Conservation (phyloP, 2,113 vertebrate species). For the Brachirus orientalis region DNA sequence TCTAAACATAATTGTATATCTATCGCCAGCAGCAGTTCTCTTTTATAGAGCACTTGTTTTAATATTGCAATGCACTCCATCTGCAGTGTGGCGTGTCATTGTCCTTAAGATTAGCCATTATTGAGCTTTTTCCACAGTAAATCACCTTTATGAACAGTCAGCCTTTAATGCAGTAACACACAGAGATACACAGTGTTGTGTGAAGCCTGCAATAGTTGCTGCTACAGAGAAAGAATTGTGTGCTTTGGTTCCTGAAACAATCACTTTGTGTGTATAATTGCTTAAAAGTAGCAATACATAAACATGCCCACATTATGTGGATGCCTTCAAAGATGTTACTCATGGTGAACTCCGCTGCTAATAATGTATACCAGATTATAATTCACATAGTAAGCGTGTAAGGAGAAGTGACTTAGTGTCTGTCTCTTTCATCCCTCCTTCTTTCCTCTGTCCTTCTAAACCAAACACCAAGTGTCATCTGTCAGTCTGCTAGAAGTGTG, state of each 20-base stretch:
- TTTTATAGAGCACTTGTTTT: conserved; percentile 9
- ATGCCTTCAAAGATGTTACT: conserved; percentile 28
- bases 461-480: conserved; percentile 72
- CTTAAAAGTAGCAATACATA: no score
- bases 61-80: background rate
- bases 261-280: background rate
- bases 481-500: conserved; percentile 52
- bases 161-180: background rate
- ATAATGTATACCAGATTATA: conserved; percentile 14
- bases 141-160: conserved; percentile 5
- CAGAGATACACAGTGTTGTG: background rate
- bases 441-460: conserved; percentile 24
- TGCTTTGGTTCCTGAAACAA: background rate
- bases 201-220: background rate
- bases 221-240: background rate
- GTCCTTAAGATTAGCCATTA: background rate
- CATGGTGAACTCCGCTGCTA: conserved; percentile 7
- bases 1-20: conserved; percentile 4
- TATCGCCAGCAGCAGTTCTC: background rate
- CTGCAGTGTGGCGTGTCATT: background rate
- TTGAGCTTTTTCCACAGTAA: conserved; percentile 9
- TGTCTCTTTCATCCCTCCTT: conserved; percentile 2
- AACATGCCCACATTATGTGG: background rate
- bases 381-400: conserved; percentile 9
- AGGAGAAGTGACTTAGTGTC: conserved; percentile 3